Conservation (phyloP, 2,113 vertebrate species). For the Bothrops jararaca region DNA sequence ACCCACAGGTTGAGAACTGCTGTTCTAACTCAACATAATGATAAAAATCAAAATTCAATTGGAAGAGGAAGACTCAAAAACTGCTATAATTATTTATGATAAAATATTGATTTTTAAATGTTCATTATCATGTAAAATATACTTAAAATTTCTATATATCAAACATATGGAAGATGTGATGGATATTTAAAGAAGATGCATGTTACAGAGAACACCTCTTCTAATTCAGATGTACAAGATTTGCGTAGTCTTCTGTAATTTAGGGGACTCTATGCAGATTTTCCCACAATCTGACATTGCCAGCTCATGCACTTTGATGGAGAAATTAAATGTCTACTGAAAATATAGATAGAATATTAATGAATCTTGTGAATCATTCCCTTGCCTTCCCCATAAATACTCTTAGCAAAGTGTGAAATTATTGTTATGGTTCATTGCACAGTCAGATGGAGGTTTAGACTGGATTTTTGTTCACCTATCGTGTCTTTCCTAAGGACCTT, state of each 20-base stretch:
- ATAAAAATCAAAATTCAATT: background rate
- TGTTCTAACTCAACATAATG: background rate
- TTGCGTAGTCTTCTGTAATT: background rate
- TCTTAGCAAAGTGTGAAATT: background rate
- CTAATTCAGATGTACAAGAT: background rate
- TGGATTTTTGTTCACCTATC: background rate
- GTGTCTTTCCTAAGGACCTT: background rate
- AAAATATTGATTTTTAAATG: background rate
- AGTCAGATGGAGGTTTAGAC: background rate
- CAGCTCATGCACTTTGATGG: background rate
- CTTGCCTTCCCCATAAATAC: background rate
- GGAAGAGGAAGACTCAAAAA: background rate
- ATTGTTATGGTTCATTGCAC: background rate
- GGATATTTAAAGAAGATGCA: slow-evolving; percentile 7
- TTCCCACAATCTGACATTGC: background rate
- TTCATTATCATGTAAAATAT: background rate
- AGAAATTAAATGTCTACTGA: background rate
- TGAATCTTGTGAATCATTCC: background rate
- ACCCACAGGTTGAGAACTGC: no score
- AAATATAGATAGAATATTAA: background rate
- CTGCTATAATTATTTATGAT: background rate
- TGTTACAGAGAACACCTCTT: background rate
- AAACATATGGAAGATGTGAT: background rate
- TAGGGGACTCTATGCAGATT: background rate
- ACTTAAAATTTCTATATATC: background rate